Evolutionary conservation across 2,113 vertebrate genomes (phyloP).

Genomic region (Daboia siamensis): DNA sequence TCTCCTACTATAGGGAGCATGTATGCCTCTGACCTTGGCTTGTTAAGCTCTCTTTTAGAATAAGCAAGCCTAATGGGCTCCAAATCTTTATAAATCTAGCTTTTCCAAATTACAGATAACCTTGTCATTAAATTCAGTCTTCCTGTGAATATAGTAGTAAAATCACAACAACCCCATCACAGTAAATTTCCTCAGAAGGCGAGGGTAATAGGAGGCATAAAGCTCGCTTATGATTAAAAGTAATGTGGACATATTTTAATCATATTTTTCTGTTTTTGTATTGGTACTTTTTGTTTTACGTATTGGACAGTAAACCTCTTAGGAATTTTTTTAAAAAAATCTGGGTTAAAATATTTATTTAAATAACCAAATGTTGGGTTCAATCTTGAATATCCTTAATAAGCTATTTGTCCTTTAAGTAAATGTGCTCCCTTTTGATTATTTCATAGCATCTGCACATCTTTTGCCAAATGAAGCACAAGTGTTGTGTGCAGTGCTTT

Average conservation of each 20-base stretch:
- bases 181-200: not conserved
- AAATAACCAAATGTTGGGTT: not conserved
- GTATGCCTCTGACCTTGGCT: not conserved
- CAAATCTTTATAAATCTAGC: not conserved
- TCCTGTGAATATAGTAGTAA: not conserved
- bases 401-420: slow-evolving; percentile 22
- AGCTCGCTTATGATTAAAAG: not conserved
- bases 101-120: not conserved
- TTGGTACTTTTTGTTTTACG: not conserved
- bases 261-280: not conserved
- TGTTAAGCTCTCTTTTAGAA: not conserved
- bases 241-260: not conserved
- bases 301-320: not conserved
- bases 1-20: not conserved
- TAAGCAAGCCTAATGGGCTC: not conserved
- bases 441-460: not conserved
- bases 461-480: slow-evolving; percentile 15
- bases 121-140: not conserved
- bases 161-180: not conserved
- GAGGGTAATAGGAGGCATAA: not conserved
- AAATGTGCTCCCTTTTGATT: not conserved
- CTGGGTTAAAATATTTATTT: not conserved
- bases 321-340: not conserved
- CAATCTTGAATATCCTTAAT: not conserved
- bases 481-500: not conserved